Percentiles rank a stretch among this genome's conserved stretches.
Evolutionary conservation across 1,140 invertebrate genomes (phyloP).

Genomic region (Hetaerina americana): DNA sequence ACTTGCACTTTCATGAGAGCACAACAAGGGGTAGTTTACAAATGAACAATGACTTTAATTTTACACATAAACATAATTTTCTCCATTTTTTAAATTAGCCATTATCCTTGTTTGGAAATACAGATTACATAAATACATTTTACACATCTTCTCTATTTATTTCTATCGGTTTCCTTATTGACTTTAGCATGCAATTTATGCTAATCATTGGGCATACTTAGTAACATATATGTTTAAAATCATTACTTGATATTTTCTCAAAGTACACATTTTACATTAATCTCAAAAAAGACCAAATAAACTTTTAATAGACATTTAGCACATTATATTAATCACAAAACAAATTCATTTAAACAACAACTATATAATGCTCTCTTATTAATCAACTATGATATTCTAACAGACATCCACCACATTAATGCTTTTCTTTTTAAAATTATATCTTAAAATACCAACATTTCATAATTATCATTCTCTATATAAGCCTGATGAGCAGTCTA

Average conservation of each 20-base stretch:
- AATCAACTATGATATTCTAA: not conserved
- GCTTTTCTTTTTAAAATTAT: not conserved
- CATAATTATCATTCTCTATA: not conserved
- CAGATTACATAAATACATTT: not conserved
- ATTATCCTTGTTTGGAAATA: not conserved
- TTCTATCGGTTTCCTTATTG: not conserved
- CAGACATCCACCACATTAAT: not conserved
- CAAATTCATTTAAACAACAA: not conserved
- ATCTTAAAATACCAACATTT: not conserved
- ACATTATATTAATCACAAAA: not conserved
- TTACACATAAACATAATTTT: not conserved
- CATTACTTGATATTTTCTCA: not conserved
- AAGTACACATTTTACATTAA: not conserved
- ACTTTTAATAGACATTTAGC: not conserved
- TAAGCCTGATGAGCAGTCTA: not conserved
- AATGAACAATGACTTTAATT: not conserved
- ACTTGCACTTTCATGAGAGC: not conserved
- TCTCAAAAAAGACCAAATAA: not conserved
- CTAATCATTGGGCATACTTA: not conserved
- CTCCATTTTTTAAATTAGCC: not conserved
- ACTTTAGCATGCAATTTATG: not conserved
- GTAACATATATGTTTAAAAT: not conserved
- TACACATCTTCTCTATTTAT: not conserved
- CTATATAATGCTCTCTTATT: not conserved
- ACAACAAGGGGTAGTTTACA: not conserved